phyloP scores from a whole-genome alignment of 2,797 vertebrate species.

The Dryobates pubescens region DNA sequence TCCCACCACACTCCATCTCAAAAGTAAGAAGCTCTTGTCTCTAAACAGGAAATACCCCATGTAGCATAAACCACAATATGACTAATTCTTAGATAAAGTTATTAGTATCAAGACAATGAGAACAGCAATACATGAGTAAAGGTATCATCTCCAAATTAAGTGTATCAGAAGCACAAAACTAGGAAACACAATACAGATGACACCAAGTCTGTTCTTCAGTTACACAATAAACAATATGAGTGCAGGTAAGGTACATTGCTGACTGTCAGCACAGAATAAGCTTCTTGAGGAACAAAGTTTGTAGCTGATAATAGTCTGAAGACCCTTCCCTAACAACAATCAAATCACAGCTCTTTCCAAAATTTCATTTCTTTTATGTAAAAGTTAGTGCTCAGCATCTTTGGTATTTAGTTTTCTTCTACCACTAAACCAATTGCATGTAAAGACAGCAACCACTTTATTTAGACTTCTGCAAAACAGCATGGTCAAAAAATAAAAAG shows the following conservation, averaged over 20 bases:
- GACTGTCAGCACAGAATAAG: neutral
- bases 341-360: neutral
- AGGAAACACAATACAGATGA: neutral
- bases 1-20: neutral
- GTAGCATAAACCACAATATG: neutral
- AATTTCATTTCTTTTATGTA: neutral
- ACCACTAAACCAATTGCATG: fast-evolving
- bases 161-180: neutral
- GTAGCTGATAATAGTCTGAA: neutral
- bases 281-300: neutral
- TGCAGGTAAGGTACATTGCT: neutral
- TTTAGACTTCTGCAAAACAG: neutral
- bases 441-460: neutral
- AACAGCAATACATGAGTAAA: neutral
- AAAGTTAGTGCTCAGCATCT: neutral
- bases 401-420: neutral
- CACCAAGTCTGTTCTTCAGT: fast-evolving
- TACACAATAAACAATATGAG: fast-evolving
- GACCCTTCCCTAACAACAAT: neutral
- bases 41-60: neutral
- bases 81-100: neutral
- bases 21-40: neutral
- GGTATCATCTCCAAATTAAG: neutral
- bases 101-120: neutral
- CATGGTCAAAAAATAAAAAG: neutral